These are phyloP conservation scores for Meta bourneti DNA, from an alignment of 2,888 invertebrate genomes.

Conservation along the genomic window DNA sequence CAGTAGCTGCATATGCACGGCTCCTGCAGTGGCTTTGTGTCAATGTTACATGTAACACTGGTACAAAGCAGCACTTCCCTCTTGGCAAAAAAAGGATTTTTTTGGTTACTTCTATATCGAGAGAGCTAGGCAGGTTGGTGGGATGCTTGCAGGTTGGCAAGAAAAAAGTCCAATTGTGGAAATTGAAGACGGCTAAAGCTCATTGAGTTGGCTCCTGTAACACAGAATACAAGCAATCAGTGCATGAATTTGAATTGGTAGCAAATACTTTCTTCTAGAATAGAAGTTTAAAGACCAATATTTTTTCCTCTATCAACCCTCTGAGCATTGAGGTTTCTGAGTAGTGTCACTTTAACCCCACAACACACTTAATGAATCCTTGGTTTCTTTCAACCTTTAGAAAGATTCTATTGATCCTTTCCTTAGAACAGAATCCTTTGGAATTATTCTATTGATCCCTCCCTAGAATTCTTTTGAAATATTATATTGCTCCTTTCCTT, in stretches of 20 bases:
- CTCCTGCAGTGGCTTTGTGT: conserved; percentile 24
- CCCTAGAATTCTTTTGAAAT: too few relatives aligned
- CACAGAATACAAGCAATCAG: neutral
- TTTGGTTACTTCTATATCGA: conserved; percentile 21
- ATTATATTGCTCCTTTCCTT: too few relatives aligned
- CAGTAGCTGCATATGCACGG: neutral
- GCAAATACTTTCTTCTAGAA: too few relatives aligned
- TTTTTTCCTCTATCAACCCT: too few relatives aligned
- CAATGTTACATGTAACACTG: too few relatives aligned
- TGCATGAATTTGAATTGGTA: too few relatives aligned
- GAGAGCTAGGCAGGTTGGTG: conserved; percentile 28
- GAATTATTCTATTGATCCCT: too few relatives aligned
- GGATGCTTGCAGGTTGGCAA: neutral
- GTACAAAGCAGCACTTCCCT: neutral
- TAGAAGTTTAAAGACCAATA: neutral
- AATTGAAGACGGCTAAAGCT: conserved; percentile 33
- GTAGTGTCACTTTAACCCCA: neutral
- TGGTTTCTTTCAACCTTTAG: neutral
- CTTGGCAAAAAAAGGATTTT: conserved; percentile 3
- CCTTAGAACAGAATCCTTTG: too few relatives aligned
- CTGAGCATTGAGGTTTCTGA: too few relatives aligned
- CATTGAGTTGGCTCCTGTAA: conserved; percentile 45
- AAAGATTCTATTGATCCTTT: too few relatives aligned
- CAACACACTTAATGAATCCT: neutral
- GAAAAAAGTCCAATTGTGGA: conserved; percentile 9